Evolutionary conservation across 2,888 invertebrate species (phyloP), one percentile per base, ranked within the genome.

Genomic region (Cephalotes varians): DNA sequence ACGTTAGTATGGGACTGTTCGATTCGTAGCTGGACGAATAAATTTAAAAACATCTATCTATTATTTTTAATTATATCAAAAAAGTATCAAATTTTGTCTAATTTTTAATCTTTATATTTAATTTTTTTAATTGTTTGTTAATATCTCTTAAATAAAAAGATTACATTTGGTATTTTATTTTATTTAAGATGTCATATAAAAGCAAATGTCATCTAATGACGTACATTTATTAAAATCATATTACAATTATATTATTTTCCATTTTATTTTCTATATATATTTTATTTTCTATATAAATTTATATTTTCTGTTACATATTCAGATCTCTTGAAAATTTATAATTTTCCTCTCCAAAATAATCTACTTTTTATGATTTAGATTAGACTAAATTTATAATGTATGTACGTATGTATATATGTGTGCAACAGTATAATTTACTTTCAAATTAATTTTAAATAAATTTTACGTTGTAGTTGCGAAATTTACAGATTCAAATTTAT

Each of bases 401-500:
- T 6, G 9, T 15, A 5, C 25, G 25, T 18, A 7, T 31, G 10
- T 9, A 9, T 21, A 25, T 25, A 44, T n/a, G n/a, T 4, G 12
- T 49, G n/a, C 9, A 51, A 51, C 40, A 47, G 3, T 15, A 65
- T 10, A 31, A 28, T 47, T 67, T 31, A 67, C 15, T 47, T 18
- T 54, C 25, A n/a, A 60, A 49, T 60, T 74, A 18, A 74, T 47
- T 74, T 15, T 15, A 62, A 31, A 18, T 15, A 62, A 31, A 18
- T 73, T 47, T 62, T 25, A 49, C 18, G 12, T 47, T 34, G 7
- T 34, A 7, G 25, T 54, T 72, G 40, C 28, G 1, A 71, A 18
- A n/a, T 40, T 72, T 72, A 31, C 37, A 1, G 21, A 6, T 31
- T 18, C 7, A 31, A 62, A 60, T 60, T 49, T 34, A 21, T 44